phyloP scores from a whole-genome alignment of 2,113 vertebrate species.

The Felis catus region DNA sequence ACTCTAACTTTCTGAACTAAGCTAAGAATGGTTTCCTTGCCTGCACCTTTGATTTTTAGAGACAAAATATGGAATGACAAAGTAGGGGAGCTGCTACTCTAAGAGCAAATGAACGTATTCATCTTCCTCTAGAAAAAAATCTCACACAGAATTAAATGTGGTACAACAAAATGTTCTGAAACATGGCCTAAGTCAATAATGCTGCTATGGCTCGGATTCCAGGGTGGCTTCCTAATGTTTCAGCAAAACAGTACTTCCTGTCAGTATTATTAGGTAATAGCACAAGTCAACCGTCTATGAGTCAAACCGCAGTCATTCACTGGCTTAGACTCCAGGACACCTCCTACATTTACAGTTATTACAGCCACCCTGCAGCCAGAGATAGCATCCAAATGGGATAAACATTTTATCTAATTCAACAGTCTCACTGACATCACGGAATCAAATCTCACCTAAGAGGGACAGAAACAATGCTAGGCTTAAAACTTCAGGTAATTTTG shows the following conservation, averaged over 20 bases:
- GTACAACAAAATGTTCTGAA: not conserved
- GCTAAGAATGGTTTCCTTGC: not conserved
- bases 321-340: slow-evolving; percentile 36
- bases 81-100: not conserved
- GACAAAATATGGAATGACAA: slow-evolving; percentile 8
- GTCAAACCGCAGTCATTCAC: slow-evolving; percentile 40
- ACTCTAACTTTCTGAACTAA: slow-evolving; percentile 35
- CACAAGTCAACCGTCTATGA: slow-evolving; percentile 4
- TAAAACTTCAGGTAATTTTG: not conserved
- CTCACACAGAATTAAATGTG: slow-evolving; percentile 12
- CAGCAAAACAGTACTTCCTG: slow-evolving; percentile 4
- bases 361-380: not conserved
- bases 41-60: not conserved
- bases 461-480: not conserved
- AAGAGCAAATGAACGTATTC: not conserved
- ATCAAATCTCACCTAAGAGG: not conserved
- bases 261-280: slow-evolving; percentile 20
- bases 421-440: not conserved
- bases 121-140: not conserved
- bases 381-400: not conserved
- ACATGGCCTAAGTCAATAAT: not conserved
- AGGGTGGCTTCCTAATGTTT: not conserved
- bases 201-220: not conserved
- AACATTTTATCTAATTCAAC: not conserved
- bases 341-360: not conserved